Evolutionary conservation across 1,140 invertebrate species (phyloP).

Genomic region (Eciton burchellii): DNA sequence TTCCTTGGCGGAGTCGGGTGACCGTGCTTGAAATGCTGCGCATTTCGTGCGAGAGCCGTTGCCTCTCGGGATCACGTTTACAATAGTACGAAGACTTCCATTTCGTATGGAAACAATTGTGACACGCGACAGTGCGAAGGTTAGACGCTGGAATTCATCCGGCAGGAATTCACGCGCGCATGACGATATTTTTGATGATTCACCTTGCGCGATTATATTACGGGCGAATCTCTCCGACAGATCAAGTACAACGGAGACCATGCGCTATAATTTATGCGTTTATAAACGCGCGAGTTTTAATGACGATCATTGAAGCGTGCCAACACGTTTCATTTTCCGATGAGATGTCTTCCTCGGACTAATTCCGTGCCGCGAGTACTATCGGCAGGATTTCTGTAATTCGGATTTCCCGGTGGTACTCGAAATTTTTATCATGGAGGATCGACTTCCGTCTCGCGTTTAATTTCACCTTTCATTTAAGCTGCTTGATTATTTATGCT

Average conservation of each 20-base stretch:
- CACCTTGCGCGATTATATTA: conserved; percentile 43
- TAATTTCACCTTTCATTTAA: not conserved
- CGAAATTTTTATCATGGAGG: not conserved
- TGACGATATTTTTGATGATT: conserved; percentile 54
- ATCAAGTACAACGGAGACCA: not conserved
- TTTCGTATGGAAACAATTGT: conserved; percentile 54
- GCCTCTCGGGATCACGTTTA: conserved; percentile 28
- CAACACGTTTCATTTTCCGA: not conserved
- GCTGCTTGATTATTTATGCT: not conserved
- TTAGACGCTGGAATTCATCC: conserved; percentile 47
- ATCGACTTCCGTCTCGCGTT: not conserved
- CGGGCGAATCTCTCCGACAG: conserved; percentile 9
- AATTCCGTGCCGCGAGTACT: too few relatives aligned
- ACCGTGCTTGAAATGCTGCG: conserved; percentile 21
- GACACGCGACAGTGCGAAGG: conserved; percentile 53
- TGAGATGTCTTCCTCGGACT: too few relatives aligned
- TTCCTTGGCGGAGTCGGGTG: conserved; percentile 29
- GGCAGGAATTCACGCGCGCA: conserved; percentile 41
- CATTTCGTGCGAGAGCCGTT: conserved; percentile 16
- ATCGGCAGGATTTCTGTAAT: too few relatives aligned
- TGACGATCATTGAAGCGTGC: not conserved
- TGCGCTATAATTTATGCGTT: conserved; percentile 10
- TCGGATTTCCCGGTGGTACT: too few relatives aligned
- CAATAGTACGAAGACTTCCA: conserved; percentile 45
- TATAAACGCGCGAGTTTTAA: not conserved